A percentile compares a stretch with the other conserved stretches of the same genome.
phyloP scores from a whole-genome alignment of 1,140 invertebrate species.

The Diorhabda sublineata region DNA sequence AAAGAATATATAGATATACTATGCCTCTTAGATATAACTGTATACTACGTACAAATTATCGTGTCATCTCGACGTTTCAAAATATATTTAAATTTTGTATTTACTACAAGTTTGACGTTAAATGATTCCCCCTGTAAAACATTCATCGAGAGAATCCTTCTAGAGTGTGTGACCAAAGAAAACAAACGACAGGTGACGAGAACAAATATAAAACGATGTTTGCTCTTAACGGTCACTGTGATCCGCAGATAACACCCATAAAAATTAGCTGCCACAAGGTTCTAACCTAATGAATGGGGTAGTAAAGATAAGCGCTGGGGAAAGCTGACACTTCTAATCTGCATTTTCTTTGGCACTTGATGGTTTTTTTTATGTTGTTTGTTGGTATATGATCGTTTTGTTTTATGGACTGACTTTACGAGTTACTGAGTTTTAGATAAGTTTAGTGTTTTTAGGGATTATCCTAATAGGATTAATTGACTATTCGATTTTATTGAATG shows the following conservation, averaged over 20 bases:
- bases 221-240: conserved; percentile 11
- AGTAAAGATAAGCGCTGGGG: conserved; percentile 18
- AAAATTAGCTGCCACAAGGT: conserved; percentile 18
- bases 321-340: conserved; percentile 14
- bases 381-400: conserved; percentile 7
- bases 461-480: no score
- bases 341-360: neutral
- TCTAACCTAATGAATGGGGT: conserved; percentile 18
- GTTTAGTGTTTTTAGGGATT: neutral
- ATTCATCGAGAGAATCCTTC: neutral
- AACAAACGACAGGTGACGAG: conserved; percentile 9
- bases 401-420: conserved; percentile 7
- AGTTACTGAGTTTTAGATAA: neutral
- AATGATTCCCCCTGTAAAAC: neutral
- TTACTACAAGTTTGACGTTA: no score
- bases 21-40: no score
- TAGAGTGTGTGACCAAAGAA: neutral
- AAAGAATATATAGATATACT: no score
- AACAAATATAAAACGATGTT: conserved; percentile 13
- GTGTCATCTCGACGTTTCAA: no score
- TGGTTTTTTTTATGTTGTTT: conserved; percentile 6
- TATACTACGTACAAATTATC: no score
- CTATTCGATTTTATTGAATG: no score
- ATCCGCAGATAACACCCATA: conserved; percentile 11
- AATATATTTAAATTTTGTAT: no score